Evolutionary conservation across 2,888 invertebrate genomes (phyloP).

Genomic region (Hirudinaria manillensis): DNA sequence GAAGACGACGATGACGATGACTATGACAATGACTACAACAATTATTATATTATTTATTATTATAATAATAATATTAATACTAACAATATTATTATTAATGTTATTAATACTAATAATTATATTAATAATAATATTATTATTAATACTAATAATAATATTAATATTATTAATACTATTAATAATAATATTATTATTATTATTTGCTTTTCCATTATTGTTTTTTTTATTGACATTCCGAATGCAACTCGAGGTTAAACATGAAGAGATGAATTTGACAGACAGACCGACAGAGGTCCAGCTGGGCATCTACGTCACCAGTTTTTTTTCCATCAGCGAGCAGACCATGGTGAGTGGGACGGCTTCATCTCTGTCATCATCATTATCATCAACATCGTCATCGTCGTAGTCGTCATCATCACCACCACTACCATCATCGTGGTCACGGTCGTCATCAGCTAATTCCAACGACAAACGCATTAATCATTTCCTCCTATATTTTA

Average conservation of each 20-base stretch:
- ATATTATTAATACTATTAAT: background rate
- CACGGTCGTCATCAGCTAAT: background rate
- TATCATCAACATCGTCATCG: conserved; percentile 33
- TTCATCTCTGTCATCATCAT: conserved; percentile 11
- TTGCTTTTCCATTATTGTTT: conserved; percentile 5
- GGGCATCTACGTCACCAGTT: conserved; percentile 57
- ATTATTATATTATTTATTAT: background rate
- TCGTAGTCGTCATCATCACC: background rate
- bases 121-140: background rate
- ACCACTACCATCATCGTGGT: background rate
- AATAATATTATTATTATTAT: conserved; percentile 9
- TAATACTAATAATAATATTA: background rate
- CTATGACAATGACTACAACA: background rate
- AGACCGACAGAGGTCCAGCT: conserved; percentile 44
- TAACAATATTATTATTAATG: conserved; percentile 2
- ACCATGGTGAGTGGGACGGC: conserved; percentile 55
- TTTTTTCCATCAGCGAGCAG: conserved; percentile 88
- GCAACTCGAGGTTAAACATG: background rate
- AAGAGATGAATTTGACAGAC: conserved; percentile 22
- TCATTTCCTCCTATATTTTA: too few species aligned
- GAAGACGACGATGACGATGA: background rate
- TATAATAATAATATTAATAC: background rate
- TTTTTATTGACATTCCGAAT: background rate
- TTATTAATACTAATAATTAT: background rate
- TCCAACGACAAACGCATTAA: background rate